Base-by-base conservation (phyloP, 2,797 vertebrate genomes). In the Mormyrops boulengeri region DNA sequence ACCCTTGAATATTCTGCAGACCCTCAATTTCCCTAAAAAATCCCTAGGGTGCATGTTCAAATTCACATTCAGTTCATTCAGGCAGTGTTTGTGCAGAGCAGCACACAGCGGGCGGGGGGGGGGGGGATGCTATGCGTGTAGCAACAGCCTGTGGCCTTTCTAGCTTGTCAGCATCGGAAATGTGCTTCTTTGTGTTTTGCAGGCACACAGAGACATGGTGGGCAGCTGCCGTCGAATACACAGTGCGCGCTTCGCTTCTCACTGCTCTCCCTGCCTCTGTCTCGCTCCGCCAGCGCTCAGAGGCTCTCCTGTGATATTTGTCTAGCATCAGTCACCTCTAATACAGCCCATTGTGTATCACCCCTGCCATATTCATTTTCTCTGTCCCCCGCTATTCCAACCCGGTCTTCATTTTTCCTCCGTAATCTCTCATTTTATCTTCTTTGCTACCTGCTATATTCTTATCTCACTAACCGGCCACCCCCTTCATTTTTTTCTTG, bases 131-230 rank as follows among this genome's bases (percentile, higher is more conserved):
- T 89, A 69, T 89, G 88, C 90, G 92, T 77, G 80, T 77, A 12
- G 69, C 93, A 89, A 93, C 92, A 88, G 91, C 92, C 91, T 85
- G 89, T 85, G 6, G 38, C 90, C 88, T 85, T 89, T 87, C 90
- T 92, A 93, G 88, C 89, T 50, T 60, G 89, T 90, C 55, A 41
- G 80, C 53, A 22, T 89, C 87, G 49, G 80, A 84, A 66, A 80
- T 38, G 55, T 41, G 52, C 93, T 91, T 5, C 92, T 94, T 95
- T 94, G 94, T 95, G 93, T 94, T 95, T 95, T 94, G 95, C 94
- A 95, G 95, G 94, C 93, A 92, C 92, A 90, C 93, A 92, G 91
- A 90, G 91, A 92, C 57, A 90, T 93, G 93, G 94, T 95, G 94
- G 94, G 94, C 91, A 95, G 91, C 93, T 94, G 94, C 94, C 93